Percentiles rank a stretch among this genome's conserved stretches.
Conservation (phyloP, 2,113 vertebrate species). For the Phocoena sinus region DNA sequence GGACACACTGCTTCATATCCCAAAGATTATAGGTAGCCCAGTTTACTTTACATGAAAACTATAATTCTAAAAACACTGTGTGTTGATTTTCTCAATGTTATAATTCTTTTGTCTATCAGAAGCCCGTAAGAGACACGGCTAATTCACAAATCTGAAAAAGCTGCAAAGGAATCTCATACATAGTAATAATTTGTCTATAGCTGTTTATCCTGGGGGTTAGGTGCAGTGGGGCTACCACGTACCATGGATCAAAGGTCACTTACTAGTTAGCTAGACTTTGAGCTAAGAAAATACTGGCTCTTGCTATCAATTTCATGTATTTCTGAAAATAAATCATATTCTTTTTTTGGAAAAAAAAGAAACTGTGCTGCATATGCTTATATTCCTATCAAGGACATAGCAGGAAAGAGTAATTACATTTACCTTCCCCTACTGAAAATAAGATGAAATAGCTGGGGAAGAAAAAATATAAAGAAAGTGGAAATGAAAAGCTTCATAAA, state of each 20-base stretch:
- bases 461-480: conserved; percentile 2
- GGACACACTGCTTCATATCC: background rate
- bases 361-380: background rate
- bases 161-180: background rate
- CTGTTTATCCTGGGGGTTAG: background rate
- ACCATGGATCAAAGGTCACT: background rate
- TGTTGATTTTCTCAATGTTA: background rate
- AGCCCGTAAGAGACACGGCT: background rate
- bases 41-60: background rate
- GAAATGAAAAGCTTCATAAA: conserved; percentile 31
- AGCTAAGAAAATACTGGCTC: background rate
- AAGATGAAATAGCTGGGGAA: background rate
- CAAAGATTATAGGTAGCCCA: background rate
- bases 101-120: conserved; percentile 1
- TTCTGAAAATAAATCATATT: conserved; percentile 28
- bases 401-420: background rate
- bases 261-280: background rate
- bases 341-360: background rate
- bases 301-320: background rate
- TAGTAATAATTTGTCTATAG: background rate
- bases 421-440: background rate
- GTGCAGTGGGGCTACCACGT: background rate
- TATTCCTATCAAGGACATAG: background rate
- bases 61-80: background rate
- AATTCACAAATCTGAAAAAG: conserved; percentile 3